These are phyloP conservation scores for Frankliniella fusca DNA, from an alignment of 2,888 invertebrate species.

Conservation along the genomic window DNA sequence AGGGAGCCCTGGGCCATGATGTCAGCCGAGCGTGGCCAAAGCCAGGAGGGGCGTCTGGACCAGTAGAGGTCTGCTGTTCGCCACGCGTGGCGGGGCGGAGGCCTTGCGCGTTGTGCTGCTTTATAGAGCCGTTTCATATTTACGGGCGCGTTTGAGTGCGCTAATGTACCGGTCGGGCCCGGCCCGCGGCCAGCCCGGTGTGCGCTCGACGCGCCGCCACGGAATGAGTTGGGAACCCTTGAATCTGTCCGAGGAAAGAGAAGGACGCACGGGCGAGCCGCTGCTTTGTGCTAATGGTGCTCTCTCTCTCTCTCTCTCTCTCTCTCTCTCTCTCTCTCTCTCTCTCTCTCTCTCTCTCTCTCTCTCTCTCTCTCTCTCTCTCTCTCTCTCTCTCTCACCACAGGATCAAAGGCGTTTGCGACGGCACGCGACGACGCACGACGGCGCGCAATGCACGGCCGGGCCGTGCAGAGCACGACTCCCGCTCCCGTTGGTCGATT, in stretches of 20 bases:
- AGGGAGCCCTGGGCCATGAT: too few species aligned
- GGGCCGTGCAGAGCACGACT: too few species aligned
- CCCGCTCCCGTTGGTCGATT: too few species aligned
- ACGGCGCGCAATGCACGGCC: too few species aligned
- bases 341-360: too few species aligned
- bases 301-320: background rate
- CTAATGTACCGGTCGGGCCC: background rate
- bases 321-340: background rate
- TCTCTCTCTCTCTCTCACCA: background rate
- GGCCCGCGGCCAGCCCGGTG: background rate
- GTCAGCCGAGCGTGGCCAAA: background rate
- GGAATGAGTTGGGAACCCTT: background rate
- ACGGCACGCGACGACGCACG: too few species aligned
- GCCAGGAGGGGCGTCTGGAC: background rate
- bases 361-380: too few species aligned
- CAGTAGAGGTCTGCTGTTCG: background rate
- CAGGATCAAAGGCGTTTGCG: too few species aligned
- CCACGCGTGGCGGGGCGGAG: background rate
- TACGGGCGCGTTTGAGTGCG: background rate
- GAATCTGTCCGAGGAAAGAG: background rate
- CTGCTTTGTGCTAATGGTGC: background rate
- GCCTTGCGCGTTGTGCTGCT: background rate
- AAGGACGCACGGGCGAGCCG: background rate
- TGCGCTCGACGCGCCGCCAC: background rate
- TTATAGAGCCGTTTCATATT: constrained; percentile 9